Percentiles rank a stretch among this genome's conserved stretches.
Evolutionary conservation across 2,888 invertebrate species (phyloP).

Genomic region (Anaspis maculata): DNA sequence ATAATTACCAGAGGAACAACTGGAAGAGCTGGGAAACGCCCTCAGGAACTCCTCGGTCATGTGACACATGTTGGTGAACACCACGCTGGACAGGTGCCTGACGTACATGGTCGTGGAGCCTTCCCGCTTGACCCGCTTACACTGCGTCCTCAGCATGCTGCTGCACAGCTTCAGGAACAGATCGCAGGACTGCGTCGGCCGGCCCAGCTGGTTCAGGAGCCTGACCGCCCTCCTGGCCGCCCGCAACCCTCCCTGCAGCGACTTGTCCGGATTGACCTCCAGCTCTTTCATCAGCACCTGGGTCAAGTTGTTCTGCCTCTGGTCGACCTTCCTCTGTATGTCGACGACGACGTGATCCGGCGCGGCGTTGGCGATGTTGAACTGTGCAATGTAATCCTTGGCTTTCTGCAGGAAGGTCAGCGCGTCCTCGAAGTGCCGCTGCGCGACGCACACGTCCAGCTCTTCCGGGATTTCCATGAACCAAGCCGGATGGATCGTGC

Average conservation of each 20-base stretch:
- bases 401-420: conserved; percentile 69
- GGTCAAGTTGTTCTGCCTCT: conserved; percentile 67
- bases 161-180: conserved; percentile 74
- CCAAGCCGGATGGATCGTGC: conserved; percentile 67
- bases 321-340: conserved; percentile 53
- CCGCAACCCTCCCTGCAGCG: conserved; percentile 80
- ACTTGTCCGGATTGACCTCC: conserved; percentile 82
- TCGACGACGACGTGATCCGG: conserved; percentile 43
- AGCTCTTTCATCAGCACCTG: conserved; percentile 83
- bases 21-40: conserved; percentile 71
- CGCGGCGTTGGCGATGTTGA: conserved; percentile 26
- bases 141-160: conserved; percentile 70
- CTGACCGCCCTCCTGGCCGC: conserved; percentile 77
- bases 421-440: conserved; percentile 91
- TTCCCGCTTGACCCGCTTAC: conserved; percentile 72
- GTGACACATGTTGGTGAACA: conserved; percentile 66
- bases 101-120: conserved; percentile 75
- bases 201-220: conserved; percentile 70
- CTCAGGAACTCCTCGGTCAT: conserved; percentile 61
- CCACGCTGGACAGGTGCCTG: conserved; percentile 71
- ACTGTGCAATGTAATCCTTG: conserved; percentile 45
- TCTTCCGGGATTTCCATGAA: conserved; percentile 86
- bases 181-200: conserved; percentile 70
- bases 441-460: conserved; percentile 89
- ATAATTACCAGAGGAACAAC: conserved; percentile 66